Conservation (phyloP, 1,140 invertebrate genomes). For the Aricia agestis region DNA sequence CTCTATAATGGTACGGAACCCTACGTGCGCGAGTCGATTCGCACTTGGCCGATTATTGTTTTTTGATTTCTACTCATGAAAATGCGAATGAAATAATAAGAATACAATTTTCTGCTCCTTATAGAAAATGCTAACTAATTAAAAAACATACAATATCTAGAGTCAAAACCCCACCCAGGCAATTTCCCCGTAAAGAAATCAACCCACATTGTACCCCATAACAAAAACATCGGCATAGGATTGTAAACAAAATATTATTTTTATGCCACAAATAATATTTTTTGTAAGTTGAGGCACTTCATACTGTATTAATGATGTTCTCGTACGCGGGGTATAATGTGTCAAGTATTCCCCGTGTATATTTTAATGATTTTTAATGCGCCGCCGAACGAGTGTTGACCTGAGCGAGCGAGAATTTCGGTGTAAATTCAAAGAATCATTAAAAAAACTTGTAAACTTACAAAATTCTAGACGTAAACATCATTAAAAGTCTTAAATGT, state of each 20-base stretch:
- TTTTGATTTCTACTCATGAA: no score
- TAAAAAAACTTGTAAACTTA: neutral
- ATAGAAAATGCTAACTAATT: no score
- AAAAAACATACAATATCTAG: no score
- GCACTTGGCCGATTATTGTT: no score
- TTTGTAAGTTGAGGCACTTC: conserved; percentile 4
- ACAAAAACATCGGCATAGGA: neutral
- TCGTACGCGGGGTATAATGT: neutral
- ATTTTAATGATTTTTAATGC: neutral
- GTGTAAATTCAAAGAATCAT: neutral
- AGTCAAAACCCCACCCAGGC: no score
- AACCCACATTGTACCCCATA: neutral
- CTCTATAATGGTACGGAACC: no score
- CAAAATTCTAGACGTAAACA: neutral
- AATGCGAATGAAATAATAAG: no score
- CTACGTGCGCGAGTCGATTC: no score
- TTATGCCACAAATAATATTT: conserved; percentile 12
- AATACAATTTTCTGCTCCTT: no score
- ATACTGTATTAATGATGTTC: conserved; percentile 9
- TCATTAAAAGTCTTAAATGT: neutral
- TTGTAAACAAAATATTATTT: neutral
- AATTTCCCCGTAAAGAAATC: no score
- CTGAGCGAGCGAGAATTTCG: neutral
- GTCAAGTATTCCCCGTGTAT: neutral
- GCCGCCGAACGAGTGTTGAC: conserved; percentile 1